Evolutionary conservation across 64 coral and sea anemone species (phyloP), one percentile per base, ranked within the genome.

Genomic region (Hydrozoanthus tunicans): DNA sequence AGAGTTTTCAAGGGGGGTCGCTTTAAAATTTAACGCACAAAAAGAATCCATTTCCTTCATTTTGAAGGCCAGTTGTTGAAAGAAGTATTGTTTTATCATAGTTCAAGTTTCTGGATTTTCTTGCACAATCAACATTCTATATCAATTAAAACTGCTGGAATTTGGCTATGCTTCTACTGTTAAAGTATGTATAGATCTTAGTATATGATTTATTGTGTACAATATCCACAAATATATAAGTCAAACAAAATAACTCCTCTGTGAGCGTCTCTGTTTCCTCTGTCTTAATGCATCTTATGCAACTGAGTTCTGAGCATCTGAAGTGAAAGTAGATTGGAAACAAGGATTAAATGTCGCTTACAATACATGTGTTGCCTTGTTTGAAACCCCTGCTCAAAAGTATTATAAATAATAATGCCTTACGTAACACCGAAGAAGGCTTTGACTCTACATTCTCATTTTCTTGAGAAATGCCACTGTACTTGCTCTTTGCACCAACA

Each of bases 371-470:
- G 20, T 20, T 20, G 20, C 20, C 20, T 20, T 20, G 20, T 20
- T 20, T 20, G 20, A 20, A 20, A 20, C 20, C 20, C 20, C 20
- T 20, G 20, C 20, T 20, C 20, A 20, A 20, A 79, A 71, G 13
- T 17, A 11, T 65, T 17, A 59, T 15, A 66, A 26, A 53, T 59
- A 55, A 51, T 8, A 54, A 13, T 14, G 62, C 78, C 94, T 93
- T 86, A 96, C 92, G 91, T 51, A 96, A 93, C 77, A 92, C 58
- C 5, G 92, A 94, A 14, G 89, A 11, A 8, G 81, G 77, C 61
- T 67, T 86, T 20, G 20, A 20, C 17, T 93, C 92, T 55, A 63
- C 32, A 11, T 14, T 89, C 7, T 96, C 89, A 71, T 86, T 82
- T 17, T 91, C 91, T 81, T 77, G 79, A 20, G 89, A 74, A 15